Evolutionary conservation across 2,797 vertebrate genomes (phyloP), one percentile per base, ranked within the genome.

Genomic region (Telmatherina bonti): DNA sequence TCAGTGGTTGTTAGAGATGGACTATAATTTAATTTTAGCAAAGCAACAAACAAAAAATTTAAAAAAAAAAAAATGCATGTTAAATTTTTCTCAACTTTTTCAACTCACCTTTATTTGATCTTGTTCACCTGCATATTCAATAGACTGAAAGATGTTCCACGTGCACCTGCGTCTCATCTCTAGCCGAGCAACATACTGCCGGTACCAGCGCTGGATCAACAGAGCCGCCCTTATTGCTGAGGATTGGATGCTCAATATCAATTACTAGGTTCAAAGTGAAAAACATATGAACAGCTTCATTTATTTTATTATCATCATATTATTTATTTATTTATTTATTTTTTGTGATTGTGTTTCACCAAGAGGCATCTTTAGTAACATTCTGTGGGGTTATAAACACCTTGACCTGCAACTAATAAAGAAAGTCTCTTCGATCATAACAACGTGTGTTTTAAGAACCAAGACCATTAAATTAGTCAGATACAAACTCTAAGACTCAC

Each of bases 141-240:
- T 95, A 4, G 96, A 97, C 85, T 96, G 96, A 76, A 99, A 98
- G 88, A 99, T 96, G 78, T 90, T 95, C 85, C 98, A 95, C 0
- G 96, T 96, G 82, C 94, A 96, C 72, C 93, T 95, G 11, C 95
- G 95, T 72, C 94, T 95, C 87, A 95, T 93, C 87, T 94, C 96
- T 78, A 98, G 65, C 9, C 94, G 94, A 10, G 96, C 96, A 20
- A 93, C 93, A 4, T 95, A 96, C 77, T 92, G 90, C 22, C 97
- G 95, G 83, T 97, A 99, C 97, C 97, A 99, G 4, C 95, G 96
- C 92, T 99, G 97, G 90, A 99, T 99, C 75, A 99, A 77, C 74
- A 97, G 51, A 2, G 96, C 95, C 0, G 97, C 95, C 88, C 90
- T 94, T 43, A 99, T 94, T 0, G 89, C 97, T 98, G 85, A 41